phyloP scores from a whole-genome alignment of 2,113 vertebrate species.

The Theristicus caerulescens region DNA sequence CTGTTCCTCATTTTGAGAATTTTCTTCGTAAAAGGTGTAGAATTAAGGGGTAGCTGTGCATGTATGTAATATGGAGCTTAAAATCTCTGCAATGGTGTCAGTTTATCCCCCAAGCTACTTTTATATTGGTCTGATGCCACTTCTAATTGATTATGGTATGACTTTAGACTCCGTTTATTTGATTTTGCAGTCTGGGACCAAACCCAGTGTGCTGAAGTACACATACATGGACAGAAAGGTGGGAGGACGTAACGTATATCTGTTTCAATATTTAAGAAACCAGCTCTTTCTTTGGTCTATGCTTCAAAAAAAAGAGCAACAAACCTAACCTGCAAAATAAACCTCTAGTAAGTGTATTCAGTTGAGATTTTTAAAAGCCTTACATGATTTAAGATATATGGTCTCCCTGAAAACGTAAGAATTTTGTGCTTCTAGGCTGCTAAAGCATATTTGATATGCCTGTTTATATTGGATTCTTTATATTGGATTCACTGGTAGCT shows the following conservation, averaged over 20 bases:
- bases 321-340: not conserved
- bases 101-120: not conserved
- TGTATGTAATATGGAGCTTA: not conserved
- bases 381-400: not conserved
- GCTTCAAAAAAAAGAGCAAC: not conserved
- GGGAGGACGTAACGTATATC: not conserved
- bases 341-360: not conserved
- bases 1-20: not conserved
- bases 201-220: not conserved
- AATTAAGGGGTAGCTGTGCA: not conserved
- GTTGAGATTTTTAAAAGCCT: not conserved
- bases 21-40: not conserved
- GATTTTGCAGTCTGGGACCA: not conserved
- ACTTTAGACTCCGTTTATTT: not conserved
- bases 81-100: not conserved
- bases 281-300: not conserved
- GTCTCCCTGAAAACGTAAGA: not conserved
- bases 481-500: constrained; percentile 29
- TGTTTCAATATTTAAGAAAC: not conserved
- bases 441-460: constrained; percentile 7
- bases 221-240: not conserved
- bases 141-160: not conserved
- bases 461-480: constrained; percentile 34
- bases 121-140: not conserved
- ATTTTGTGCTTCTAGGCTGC: constrained; percentile 1